These are phyloP conservation scores for Anoplolepis gracilipes DNA, from an alignment of 1,140 invertebrate species.

Conservation along the genomic window DNA sequence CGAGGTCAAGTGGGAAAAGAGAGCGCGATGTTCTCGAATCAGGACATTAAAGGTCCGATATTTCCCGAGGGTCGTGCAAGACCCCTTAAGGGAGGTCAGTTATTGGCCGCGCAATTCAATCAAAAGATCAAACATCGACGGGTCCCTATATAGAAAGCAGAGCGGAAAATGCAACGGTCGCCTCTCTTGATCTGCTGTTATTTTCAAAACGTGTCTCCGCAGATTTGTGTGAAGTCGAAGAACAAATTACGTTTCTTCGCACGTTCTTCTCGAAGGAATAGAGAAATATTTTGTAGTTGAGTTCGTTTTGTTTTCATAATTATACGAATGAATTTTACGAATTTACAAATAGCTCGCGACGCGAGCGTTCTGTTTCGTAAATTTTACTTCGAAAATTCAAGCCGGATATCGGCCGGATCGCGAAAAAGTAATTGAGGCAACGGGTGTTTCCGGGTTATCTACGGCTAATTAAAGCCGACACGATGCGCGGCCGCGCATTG, in stretches of 20 bases:
- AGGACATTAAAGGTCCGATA: conserved; percentile 69
- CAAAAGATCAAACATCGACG: conserved; percentile 75
- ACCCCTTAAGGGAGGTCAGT: conserved; percentile 73
- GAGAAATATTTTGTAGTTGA: not conserved
- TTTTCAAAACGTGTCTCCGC: conserved; percentile 53
- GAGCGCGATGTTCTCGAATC: conserved; percentile 33
- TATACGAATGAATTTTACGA: not conserved
- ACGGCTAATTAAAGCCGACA: conserved; percentile 59
- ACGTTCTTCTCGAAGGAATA: not conserved
- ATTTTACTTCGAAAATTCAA: conserved; percentile 36
- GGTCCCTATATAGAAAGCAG: conserved; percentile 27
- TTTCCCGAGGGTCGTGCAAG: conserved; percentile 73
- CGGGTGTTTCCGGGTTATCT: conserved; percentile 52
- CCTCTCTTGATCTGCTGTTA: conserved; percentile 24
- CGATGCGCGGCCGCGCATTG: conserved; percentile 52
- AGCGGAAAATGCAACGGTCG: conserved; percentile 27
- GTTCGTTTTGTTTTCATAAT: not conserved
- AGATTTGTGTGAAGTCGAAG: conserved; percentile 22
- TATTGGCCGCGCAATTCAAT: conserved; percentile 78
- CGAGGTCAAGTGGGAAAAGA: conserved; percentile 18
- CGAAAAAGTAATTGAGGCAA: conserved; percentile 54
- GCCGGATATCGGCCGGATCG: conserved; percentile 7
- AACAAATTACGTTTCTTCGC: conserved; percentile 46
- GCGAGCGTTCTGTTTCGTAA: not conserved
- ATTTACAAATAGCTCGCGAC: not conserved